Percentiles rank a stretch among this genome's conserved stretches.
Conservation (phyloP, 2,888 invertebrate genomes). For the Salticus scenicus region DNA sequence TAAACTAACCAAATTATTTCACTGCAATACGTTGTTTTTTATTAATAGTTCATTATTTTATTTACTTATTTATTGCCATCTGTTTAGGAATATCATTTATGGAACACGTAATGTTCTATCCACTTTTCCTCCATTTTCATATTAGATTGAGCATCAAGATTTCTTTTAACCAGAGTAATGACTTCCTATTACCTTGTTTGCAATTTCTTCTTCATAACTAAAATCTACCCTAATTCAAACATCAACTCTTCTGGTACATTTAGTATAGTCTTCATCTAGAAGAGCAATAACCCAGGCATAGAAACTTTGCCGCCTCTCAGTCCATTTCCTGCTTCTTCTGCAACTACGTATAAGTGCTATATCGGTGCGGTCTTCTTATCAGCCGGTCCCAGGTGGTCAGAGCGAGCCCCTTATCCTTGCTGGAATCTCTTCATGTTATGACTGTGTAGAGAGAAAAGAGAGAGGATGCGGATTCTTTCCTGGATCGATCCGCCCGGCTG, state of each 20-base stretch:
- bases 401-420: not conserved
- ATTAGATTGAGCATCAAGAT: no score
- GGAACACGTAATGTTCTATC: no score
- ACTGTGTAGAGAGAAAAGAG: not conserved
- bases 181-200: no score
- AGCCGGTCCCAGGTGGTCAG: constrained; percentile 15
- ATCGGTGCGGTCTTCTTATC: not conserved
- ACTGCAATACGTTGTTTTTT: no score
- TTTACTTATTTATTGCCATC: no score
- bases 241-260: not conserved
- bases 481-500: not conserved
- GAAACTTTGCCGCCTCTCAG: not conserved
- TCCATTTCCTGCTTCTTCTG: not conserved
- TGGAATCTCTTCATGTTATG: constrained; percentile 1
- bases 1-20: no score
- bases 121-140: no score
- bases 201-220: no score
- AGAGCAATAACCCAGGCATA: not conserved
- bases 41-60: no score
- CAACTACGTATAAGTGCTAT: not conserved
- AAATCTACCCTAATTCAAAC: not conserved
- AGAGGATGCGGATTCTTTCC: constrained; percentile 11
- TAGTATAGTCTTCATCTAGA: not conserved
- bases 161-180: no score
- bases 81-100: no score